Percentiles rank a stretch among this genome's conserved stretches.
phyloP scores from a whole-genome alignment of 2,113 vertebrate genomes.

The Nycticryphes semicollaris region DNA sequence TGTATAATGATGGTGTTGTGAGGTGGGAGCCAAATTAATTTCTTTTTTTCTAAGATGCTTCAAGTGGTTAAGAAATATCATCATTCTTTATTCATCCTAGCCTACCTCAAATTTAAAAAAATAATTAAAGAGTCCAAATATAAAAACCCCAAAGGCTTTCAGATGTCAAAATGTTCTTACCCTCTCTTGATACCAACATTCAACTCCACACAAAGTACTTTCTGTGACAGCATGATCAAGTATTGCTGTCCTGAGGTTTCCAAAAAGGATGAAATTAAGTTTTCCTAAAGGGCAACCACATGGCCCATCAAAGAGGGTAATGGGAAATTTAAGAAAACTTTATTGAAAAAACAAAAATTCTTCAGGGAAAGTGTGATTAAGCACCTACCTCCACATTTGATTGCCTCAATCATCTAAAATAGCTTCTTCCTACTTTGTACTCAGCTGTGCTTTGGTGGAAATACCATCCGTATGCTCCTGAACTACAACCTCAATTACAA shows the following conservation, averaged over 20 bases:
- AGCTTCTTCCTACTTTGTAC: background rate
- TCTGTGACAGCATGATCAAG: background rate
- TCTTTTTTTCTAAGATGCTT: background rate
- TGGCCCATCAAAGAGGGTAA: background rate
- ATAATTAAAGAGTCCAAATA: background rate
- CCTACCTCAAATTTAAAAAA: background rate
- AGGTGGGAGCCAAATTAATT: background rate
- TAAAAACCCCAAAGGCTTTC: background rate
- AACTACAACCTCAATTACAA: background rate
- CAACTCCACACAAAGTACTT: background rate
- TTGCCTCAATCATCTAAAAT: background rate
- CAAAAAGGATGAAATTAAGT: background rate
- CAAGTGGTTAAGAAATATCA: background rate
- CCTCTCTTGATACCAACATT: background rate
- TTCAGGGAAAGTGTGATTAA: background rate
- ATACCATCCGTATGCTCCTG: background rate
- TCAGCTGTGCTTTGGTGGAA: background rate
- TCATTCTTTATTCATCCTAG: background rate
- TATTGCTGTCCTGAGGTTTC: background rate
- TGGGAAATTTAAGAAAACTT: background rate
- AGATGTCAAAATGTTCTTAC: background rate
- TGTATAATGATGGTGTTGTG: background rate
- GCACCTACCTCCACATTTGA: background rate
- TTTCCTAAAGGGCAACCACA: background rate
- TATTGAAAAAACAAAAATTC: background rate